A percentile compares a stretch with the other conserved stretches of the same genome.
These are phyloP conservation scores for Typhlomys cinereus DNA, from an alignment of 2,113 vertebrate species.

Conservation along the genomic window DNA sequence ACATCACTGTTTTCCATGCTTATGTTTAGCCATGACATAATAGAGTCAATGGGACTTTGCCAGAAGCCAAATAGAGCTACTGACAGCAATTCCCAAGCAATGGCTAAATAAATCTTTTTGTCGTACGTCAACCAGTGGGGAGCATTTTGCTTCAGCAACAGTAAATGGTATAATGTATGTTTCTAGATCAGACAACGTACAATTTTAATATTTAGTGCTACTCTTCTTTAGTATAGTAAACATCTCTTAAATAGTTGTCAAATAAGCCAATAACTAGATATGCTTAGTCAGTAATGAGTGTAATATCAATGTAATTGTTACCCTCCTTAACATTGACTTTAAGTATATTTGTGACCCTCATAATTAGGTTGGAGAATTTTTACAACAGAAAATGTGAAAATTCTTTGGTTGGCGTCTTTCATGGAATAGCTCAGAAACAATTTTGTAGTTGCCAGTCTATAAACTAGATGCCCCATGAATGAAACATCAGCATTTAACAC, in stretches of 20 bases:
- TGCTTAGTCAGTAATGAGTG: neutral
- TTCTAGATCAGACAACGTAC: neutral
- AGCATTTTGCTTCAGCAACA: neutral
- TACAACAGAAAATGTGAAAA: neutral
- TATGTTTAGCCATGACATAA: neutral
- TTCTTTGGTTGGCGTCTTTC: neutral
- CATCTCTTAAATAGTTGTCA: neutral
- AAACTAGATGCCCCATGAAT: neutral
- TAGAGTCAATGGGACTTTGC: neutral
- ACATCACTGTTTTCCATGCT: neutral
- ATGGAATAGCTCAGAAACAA: conserved; percentile 45
- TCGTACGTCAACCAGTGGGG: neutral
- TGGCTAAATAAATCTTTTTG: no score
- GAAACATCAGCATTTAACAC: neutral
- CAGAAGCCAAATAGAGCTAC: neutral
- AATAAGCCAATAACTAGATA: neutral
- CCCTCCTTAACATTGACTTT: neutral
- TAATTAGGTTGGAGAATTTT: neutral
- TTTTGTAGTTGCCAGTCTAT: conserved; percentile 23
- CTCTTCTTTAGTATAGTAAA: neutral
- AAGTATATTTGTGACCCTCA: neutral
- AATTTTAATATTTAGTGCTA: neutral
- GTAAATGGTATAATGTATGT: neutral
- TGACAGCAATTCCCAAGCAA: neutral
- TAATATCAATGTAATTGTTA: conserved; percentile 4